Conservation (phyloP, 2,113 vertebrate species). For the Laticauda colubrina region DNA sequence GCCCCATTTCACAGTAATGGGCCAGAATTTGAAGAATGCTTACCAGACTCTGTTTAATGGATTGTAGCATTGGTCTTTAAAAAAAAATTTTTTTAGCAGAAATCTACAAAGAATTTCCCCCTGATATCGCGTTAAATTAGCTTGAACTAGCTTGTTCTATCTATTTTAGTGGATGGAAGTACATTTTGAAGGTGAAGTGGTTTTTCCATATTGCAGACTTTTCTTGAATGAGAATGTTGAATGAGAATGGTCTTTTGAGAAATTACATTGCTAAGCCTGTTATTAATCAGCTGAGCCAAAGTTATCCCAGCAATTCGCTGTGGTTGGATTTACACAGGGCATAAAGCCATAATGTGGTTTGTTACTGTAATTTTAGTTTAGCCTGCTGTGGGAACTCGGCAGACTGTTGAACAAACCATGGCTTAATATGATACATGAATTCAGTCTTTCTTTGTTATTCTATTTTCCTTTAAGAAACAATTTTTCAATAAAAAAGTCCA, state of each 20-base stretch:
- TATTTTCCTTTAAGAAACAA: neutral
- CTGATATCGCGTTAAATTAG: neutral
- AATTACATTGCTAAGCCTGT: neutral
- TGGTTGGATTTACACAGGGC: neutral
- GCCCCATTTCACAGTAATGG: conserved; percentile 25
- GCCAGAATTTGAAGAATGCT: conserved; percentile 8
- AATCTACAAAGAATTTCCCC: neutral
- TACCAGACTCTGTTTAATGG: conserved; percentile 26
- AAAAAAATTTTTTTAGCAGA: neutral
- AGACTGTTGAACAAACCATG: neutral
- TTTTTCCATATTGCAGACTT: neutral
- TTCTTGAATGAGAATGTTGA: neutral
- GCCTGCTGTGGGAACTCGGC: neutral
- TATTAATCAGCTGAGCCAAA: neutral
- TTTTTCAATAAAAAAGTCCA: neutral
- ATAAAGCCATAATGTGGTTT: neutral
- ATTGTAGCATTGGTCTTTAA: neutral
- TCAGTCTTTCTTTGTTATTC: neutral
- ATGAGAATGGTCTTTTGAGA: neutral
- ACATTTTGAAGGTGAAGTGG: neutral
- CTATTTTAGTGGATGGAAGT: neutral
- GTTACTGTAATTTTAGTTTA: neutral
- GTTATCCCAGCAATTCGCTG: neutral
- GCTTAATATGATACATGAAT: neutral
- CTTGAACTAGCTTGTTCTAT: neutral